Base-by-base conservation (phyloP, 2,113 vertebrate species). In the Zapornia atra region DNA sequence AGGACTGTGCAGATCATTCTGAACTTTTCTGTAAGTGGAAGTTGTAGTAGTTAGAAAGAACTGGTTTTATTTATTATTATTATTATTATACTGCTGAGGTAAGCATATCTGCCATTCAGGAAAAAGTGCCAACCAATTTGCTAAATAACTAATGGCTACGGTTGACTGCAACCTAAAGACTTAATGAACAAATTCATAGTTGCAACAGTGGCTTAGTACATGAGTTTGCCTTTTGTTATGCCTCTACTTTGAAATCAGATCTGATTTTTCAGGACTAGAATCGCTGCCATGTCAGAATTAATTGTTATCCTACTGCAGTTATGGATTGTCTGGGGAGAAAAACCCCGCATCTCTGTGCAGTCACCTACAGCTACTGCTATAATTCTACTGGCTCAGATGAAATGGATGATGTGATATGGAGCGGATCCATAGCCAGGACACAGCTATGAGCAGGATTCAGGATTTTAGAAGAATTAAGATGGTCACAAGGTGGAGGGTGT, bases 1-100 rank as follows among this genome's bases (percentile, higher is more conserved):
- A 82, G 53, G 44, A 44, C 69, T 54, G 11, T n/a, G 65, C 21
- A 83, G 34, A 77, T 68, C 6, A 57, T 81, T 92, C 38, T 68
- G 53, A 63, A 68, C 70, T 14, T 88, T 91, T 80, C 40, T 51
- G 20, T 94, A 83, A 92, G 28, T 51, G 42, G 78, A 29, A 79
- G 29, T 5, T 64, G 29, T 4, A 68, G 19, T 31, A 90, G 69
- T 60, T 84, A 84, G 34, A 6, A 92, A 90, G 36, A 85, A 48
- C 15, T 46, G 6, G 0, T 50, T 73, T 71, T 80, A 25, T n/a
- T 86, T 86, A n/a, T 60, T 54, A 40, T 70, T 51, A n/a, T 86
- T 86, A n/a, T 60, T 54, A 71, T 63, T 28, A 48, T 63, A 51
- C 42, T 72, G 56, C 88, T 90, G 81, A 81, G 46, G 42, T 66